Conservation (phyloP, 2,113 vertebrate species). For the Noctilio leporinus region DNA sequence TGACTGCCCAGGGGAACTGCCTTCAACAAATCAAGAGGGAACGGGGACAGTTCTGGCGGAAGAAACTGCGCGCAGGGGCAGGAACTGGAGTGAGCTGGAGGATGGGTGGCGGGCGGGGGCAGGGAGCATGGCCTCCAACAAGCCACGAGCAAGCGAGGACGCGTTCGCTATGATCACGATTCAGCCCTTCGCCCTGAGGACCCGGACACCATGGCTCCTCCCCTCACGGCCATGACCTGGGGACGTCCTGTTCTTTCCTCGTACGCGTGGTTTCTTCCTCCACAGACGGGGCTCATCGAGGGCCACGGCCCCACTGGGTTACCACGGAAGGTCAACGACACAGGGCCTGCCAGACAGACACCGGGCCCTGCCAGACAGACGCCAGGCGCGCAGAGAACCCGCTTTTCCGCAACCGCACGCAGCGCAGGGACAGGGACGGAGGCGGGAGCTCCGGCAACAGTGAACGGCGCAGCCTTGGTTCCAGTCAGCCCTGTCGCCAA, state of each 20-base stretch:
- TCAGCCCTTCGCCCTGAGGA: background rate
- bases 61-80: background rate
- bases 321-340: background rate
- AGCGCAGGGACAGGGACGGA: background rate
- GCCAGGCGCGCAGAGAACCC: no score
- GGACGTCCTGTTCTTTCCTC: background rate
- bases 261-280: background rate
- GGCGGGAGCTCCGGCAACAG: background rate
- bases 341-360: background rate
- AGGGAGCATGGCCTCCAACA: accelerated
- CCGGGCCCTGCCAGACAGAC: no score
- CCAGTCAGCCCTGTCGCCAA: background rate
- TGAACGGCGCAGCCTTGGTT: background rate
- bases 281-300: background rate
- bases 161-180: accelerated
- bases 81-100: background rate
- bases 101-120: accelerated
- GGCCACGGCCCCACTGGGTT: background rate
- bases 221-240: background rate
- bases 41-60: background rate
- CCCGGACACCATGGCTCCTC: background rate
- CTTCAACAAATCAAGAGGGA: background rate
- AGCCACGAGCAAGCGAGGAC: background rate
- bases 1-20: background rate
- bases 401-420: background rate